Evolutionary conservation across 2,888 invertebrate genomes (phyloP).

Genomic region (Orchesellides sinensis): DNA sequence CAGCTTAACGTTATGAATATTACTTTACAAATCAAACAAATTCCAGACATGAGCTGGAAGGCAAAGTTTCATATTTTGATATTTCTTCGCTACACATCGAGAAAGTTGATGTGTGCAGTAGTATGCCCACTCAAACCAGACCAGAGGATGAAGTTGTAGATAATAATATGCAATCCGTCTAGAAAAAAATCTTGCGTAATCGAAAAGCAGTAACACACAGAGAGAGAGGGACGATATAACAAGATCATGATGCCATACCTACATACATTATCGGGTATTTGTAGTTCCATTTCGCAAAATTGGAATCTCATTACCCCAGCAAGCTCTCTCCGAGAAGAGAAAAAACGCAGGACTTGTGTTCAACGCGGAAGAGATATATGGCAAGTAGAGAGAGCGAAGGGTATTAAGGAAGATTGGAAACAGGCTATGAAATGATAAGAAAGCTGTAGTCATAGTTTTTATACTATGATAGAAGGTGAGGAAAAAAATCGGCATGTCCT

Average conservation of each 20-base stretch:
- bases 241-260: neutral
- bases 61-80: no score
- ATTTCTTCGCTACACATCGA: no score
- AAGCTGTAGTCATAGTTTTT: no score
- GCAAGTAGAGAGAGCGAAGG: neutral
- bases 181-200: neutral
- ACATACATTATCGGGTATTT: neutral
- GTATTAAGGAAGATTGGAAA: no score
- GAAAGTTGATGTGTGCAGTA: no score
- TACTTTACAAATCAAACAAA: no score
- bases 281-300: constrained; percentile 47
- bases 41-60: no score
- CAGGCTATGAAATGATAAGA: neutral
- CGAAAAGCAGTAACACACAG: neutral
- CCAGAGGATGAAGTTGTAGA: no score
- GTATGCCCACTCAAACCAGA: no score
- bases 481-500: neutral
- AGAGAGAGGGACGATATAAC: neutral
- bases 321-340: neutral
- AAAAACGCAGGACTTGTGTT: neutral
- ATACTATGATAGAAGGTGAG: neutral
- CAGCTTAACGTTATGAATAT: no score
- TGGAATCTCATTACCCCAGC: constrained; percentile 56
- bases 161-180: neutral
- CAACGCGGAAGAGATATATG: constrained; percentile 9